A percentile compares a stretch with the other conserved stretches of the same genome.
phyloP scores from a whole-genome alignment of 1,140 invertebrate species.

The Zaprionus nigranus region DNA sequence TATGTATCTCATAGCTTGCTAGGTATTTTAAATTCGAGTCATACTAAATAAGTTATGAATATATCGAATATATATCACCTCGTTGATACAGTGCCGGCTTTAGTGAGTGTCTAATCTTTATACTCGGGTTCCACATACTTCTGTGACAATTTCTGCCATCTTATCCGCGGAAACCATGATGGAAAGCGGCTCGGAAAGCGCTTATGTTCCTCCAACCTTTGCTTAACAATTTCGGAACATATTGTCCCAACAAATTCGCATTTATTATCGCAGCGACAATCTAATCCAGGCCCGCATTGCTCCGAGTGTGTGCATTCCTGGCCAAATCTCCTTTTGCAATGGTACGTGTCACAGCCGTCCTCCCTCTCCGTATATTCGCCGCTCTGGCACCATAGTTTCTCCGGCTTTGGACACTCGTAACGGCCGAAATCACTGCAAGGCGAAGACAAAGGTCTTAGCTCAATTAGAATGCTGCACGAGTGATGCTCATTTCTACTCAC shows the following conservation, averaged over 20 bases:
- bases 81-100: neutral
- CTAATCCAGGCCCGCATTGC: neutral
- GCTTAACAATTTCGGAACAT: neutral
- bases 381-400: neutral
- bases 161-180: slow-evolving; percentile 9
- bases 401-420: neutral
- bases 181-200: slow-evolving; percentile 8
- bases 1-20: slow-evolving; percentile 3
- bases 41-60: neutral
- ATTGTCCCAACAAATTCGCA: neutral
- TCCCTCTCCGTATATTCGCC: neutral
- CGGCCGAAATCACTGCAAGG: neutral
- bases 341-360: neutral
- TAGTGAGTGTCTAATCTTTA: neutral
- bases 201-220: neutral
- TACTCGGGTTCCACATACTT: slow-evolving; percentile 11
- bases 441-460: neutral
- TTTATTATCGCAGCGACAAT: neutral
- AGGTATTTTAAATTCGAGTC: neutral
- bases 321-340: neutral
- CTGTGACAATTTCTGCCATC: slow-evolving; percentile 3
- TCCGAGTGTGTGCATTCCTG: neutral
- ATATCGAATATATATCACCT: neutral
- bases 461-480: neutral
- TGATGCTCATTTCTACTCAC: slow-evolving; percentile 29